Conservation (phyloP, 2,113 vertebrate species). For the Alexandromys fortis region DNA sequence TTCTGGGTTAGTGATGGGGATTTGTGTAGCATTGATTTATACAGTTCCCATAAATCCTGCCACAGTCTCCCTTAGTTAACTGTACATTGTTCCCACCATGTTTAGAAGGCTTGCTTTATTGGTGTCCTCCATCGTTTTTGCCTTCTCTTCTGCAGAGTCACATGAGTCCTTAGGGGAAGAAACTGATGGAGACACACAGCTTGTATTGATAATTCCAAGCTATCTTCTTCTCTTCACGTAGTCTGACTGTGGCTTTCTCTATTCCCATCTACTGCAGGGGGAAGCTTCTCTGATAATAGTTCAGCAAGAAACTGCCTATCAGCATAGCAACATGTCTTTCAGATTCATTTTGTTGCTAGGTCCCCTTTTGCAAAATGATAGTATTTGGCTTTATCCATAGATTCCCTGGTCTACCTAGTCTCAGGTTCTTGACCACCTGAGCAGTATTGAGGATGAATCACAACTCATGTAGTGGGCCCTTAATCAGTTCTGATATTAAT, state of each 20-base stretch:
- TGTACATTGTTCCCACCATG: too few relatives aligned
- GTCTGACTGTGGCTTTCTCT: not conserved
- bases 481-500: not conserved
- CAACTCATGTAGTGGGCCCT: not conserved
- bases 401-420: too few relatives aligned
- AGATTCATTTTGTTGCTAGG: not conserved
- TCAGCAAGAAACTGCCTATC: not conserved
- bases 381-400: not conserved
- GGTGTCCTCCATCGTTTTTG: not conserved
- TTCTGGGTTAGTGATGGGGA: not conserved
- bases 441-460: not conserved
- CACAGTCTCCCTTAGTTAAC: not conserved
- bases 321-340: not conserved
- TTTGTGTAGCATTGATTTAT: not conserved
- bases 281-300: not conserved
- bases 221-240: not conserved
- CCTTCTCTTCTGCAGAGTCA: not conserved
- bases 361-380: not conserved
- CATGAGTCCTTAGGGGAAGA: not conserved
- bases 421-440: not conserved
- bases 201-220: not conserved
- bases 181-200: too few relatives aligned
- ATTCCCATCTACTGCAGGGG: not conserved
- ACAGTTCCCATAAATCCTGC: too few relatives aligned
- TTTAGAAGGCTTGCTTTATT: not conserved